Evolutionary conservation across 92 coral and sea anemone species (phyloP), one percentile per base, ranked within the genome.

Genomic region (Plumapathes pennacea): DNA sequence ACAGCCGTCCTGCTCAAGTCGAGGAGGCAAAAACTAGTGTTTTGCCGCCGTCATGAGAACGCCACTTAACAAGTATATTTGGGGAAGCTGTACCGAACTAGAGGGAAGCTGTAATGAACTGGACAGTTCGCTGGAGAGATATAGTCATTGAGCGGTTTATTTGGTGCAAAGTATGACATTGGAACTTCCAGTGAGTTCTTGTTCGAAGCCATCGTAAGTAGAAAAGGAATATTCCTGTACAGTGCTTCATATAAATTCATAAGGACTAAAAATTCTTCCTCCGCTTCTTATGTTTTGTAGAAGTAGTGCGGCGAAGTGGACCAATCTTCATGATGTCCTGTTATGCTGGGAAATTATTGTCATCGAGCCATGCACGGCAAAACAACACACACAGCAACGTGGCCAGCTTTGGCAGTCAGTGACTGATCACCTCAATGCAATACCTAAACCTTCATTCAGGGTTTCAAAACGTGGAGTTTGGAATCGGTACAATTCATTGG

Each of bases 301-400:
- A 57, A 62, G n/a, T 52, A 3, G 18, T 8, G 43, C 60, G 53
- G 63, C 63, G 81, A 65, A 62, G 39, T 73, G 72, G 81, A 62
- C 55, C 27, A 44, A 48, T 19, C 38, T 27, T 24, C 70, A 61
- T 37, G 54, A 72, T 19, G 50, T 51, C 18, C 25, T 72, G 20
- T 52, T 47, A 24, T 61, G 72, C 60, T 25, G 80, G 30, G 72
- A 72, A 38, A 72, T 72, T 25, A 41, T 72, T 21, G 22, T 50
- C 45, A 63, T 33, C 26, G 60, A 72, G 12, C 72, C 72, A n/a
- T 72, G 50, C 38, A 41, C 61, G 24, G 29, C 42, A 34, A 73
- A 59, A 46, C 56, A 31, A 22, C 29, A 69, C 32, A 57, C 70
- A 32, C 58, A 26, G 27, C 69, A 71, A 47, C 60, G 70, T 19